A percentile compares a stretch with the other conserved stretches of the same genome.
phyloP scores from a whole-genome alignment of 2,113 vertebrate species.

The Trinectes maculatus region DNA sequence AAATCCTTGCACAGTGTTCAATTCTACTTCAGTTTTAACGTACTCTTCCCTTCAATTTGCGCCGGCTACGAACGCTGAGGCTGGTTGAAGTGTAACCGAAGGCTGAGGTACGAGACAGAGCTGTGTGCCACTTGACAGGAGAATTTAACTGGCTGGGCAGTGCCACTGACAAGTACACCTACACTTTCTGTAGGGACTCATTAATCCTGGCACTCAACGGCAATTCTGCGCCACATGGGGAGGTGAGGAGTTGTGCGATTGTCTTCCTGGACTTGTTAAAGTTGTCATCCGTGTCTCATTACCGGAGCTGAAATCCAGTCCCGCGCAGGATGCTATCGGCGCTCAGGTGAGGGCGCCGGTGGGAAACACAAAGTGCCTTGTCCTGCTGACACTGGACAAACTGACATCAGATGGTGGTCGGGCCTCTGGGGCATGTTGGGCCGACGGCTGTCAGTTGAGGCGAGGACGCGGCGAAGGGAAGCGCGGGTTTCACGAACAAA shows the following conservation, averaged over 20 bases:
- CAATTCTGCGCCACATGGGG: slow-evolving; percentile 25
- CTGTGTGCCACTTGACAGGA: slow-evolving; percentile 33
- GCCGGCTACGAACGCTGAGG: neutral
- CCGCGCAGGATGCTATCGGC: slow-evolving; percentile 33
- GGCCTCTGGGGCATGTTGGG: slow-evolving; percentile 59
- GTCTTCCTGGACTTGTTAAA: slow-evolving; percentile 51
- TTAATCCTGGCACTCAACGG: slow-evolving; percentile 55
- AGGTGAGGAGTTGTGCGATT: slow-evolving; percentile 17
- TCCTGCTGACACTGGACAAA: slow-evolving; percentile 68
- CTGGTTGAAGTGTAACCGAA: slow-evolving; percentile 21
- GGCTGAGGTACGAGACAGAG: slow-evolving; percentile 33
- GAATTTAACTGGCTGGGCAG: slow-evolving; percentile 35
- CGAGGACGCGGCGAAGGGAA: slow-evolving; percentile 30
- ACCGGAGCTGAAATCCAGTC: slow-evolving; percentile 31
- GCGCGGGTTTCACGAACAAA: slow-evolving; percentile 43
- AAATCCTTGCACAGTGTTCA: too few species aligned
- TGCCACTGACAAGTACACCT: slow-evolving; percentile 50
- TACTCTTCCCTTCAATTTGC: neutral
- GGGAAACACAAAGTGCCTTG: slow-evolving; percentile 64
- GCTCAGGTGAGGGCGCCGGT: slow-evolving; percentile 47
- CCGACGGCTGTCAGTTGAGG: slow-evolving; percentile 63
- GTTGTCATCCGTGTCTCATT: slow-evolving; percentile 54
- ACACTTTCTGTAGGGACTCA: slow-evolving; percentile 44
- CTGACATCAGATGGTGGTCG: slow-evolving; percentile 68
- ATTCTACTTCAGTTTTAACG: neutral